Conservation (phyloP, 2,113 vertebrate species). For the Chrysemys picta region DNA sequence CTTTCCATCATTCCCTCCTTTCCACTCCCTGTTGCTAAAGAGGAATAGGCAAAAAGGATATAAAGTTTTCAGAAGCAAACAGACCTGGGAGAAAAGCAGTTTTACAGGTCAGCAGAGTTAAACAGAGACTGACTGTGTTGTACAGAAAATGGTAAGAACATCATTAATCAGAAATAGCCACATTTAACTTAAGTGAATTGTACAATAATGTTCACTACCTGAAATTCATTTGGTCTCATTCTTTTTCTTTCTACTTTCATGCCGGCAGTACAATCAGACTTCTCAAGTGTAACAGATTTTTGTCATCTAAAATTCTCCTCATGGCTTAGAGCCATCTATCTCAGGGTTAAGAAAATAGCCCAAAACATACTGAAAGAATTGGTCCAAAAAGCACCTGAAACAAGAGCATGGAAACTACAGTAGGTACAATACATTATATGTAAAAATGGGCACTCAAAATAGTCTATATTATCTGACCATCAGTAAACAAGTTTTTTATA, state of each 20-base stretch:
- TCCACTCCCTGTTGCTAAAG: neutral
- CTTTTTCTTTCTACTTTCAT: conserved; percentile 35
- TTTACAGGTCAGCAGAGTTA: conserved; percentile 68
- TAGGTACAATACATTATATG: neutral
- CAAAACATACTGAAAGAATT: conserved; percentile 7
- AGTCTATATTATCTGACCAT: neutral
- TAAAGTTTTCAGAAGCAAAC: conserved; percentile 53
- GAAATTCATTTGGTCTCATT: conserved; percentile 26
- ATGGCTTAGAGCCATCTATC: neutral
- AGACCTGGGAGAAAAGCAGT: conserved; percentile 55
- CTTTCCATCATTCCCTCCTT: neutral
- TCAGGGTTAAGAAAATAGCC: neutral
- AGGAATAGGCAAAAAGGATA: neutral
- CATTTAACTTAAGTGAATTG: conserved; percentile 44
- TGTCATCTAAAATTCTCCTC: conserved; percentile 26
- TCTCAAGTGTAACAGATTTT: conserved; percentile 17
- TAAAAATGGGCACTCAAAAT: neutral
- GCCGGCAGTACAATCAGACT: neutral
- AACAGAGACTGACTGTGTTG: conserved; percentile 38
- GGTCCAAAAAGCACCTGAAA: conserved; percentile 25
- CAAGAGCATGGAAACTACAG: conserved; percentile 3
- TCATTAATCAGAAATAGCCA: conserved; percentile 40
- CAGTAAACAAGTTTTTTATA: neutral
- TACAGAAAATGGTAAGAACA: conserved; percentile 37
- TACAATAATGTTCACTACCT: conserved; percentile 19